These are phyloP conservation scores for Elegia similella DNA, from an alignment of 2,888 invertebrate species.

Conservation along the genomic window DNA sequence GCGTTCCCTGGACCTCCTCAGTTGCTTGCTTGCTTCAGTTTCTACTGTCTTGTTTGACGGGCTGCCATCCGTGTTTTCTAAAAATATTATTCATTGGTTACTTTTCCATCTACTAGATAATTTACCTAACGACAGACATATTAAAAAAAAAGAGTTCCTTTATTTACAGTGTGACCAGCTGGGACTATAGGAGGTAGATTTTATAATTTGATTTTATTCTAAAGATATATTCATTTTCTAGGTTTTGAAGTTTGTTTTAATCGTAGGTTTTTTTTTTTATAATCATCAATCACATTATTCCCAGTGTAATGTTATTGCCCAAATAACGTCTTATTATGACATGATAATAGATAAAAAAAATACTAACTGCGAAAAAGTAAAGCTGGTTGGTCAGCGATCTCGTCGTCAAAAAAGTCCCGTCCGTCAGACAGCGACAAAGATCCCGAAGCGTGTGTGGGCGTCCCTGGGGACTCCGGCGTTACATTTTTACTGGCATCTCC, in stretches of 20 bases:
- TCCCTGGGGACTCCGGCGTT: constrained; percentile 85
- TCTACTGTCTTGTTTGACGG: constrained; percentile 63
- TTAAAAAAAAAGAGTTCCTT: too few species aligned
- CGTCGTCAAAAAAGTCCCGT: constrained; percentile 92
- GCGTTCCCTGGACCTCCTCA: constrained; percentile 67
- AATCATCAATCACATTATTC: too few species aligned
- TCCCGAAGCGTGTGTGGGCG: constrained; percentile 90
- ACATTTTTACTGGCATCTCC: constrained; percentile 61
- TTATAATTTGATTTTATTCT: too few species aligned
- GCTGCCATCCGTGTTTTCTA: constrained; percentile 71
- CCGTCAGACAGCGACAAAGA: constrained; percentile 91
- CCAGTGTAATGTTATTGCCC: too few species aligned
- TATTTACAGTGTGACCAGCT: too few species aligned
- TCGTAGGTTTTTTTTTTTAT: too few species aligned
- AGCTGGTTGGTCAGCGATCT: constrained; percentile 95
- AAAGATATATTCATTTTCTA: too few species aligned
- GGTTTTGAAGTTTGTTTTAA: too few species aligned
- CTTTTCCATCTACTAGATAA: background rate
- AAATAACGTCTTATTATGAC: too few species aligned
- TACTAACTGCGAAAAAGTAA: constrained; percentile 87
- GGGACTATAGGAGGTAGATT: too few species aligned
- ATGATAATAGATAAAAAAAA: too few species aligned
- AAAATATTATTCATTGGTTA: background rate
- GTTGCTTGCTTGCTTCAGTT: constrained; percentile 59
- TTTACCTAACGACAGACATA: too few species aligned